These are phyloP conservation scores for Troides oblongomaculatus DNA, from an alignment of 2,888 invertebrate species.

Conservation along the genomic window DNA sequence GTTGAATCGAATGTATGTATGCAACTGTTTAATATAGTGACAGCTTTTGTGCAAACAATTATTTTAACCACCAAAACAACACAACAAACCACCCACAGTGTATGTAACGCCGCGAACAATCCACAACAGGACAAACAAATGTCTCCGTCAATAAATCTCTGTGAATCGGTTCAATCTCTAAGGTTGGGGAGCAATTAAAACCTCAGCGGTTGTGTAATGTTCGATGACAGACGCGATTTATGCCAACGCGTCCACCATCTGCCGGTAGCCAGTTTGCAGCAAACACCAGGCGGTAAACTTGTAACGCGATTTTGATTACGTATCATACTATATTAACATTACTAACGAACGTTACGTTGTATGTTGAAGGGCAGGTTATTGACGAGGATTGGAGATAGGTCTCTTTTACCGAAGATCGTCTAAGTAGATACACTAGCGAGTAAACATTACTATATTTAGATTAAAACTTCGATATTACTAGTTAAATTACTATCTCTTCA, in stretches of 20 bases:
- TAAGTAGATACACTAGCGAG: too few relatives aligned
- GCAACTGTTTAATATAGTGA: background rate
- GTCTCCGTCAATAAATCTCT: conserved; percentile 23
- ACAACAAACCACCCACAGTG: background rate
- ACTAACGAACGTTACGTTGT: background rate
- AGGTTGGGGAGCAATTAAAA: conserved; percentile 28
- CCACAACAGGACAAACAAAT: conserved; percentile 28
- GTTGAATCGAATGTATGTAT: background rate
- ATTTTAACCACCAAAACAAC: background rate
- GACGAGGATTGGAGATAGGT: too few relatives aligned
- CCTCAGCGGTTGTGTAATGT: conserved; percentile 22
- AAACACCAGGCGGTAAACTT: conserved; percentile 14
- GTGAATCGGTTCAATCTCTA: conserved; percentile 26
- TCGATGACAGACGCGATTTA: conserved; percentile 17
- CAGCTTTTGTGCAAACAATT: background rate
- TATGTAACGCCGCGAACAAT: conserved; percentile 17
- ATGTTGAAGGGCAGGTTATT: background rate
- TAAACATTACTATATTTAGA: too few relatives aligned
- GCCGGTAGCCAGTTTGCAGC: conserved; percentile 8
- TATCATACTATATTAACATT: background rate
- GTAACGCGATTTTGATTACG: conserved; percentile 14
- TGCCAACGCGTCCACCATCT: conserved; percentile 14
- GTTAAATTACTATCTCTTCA: too few relatives aligned
- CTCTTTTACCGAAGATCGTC: too few relatives aligned
- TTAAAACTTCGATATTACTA: too few relatives aligned